Percentiles rank a stretch among this genome's conserved stretches.
These are phyloP conservation scores for Sciurus carolinensis DNA, from an alignment of 2,797 vertebrate genomes.

Conservation along the genomic window DNA sequence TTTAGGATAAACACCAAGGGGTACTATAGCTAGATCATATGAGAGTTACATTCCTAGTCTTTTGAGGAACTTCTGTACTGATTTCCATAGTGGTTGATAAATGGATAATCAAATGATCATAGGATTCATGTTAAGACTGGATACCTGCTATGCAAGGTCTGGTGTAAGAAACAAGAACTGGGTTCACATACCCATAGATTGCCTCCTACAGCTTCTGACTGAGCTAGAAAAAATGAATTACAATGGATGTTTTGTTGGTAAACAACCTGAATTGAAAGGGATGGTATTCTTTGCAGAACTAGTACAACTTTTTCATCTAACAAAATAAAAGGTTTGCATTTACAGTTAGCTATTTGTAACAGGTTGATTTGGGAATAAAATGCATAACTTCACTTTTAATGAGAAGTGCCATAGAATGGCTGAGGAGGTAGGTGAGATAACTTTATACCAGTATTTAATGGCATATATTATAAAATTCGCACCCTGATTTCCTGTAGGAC, in stretches of 20 bases:
- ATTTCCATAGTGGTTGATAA: neutral
- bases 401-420: neutral
- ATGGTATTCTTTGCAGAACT: slow-evolving; percentile 1
- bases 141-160: slow-evolving; percentile 6
- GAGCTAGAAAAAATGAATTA: slow-evolving; percentile 15
- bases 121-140: slow-evolving; percentile 30
- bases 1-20: too few species aligned
- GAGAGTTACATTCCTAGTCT: too few species aligned
- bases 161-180: neutral
- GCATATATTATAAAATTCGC: neutral
- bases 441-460: neutral
- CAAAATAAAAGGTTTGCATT: slow-evolving; percentile 45
- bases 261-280: slow-evolving; percentile 45
- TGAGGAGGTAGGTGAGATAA: neutral
- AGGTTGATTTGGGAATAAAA: slow-evolving; percentile 46
- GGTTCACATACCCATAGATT: neutral
- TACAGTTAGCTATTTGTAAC: slow-evolving; percentile 19
- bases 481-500: neutral
- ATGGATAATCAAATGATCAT: neutral
- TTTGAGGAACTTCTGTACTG: too few species aligned
- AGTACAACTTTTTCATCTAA: neutral
- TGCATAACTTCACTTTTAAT: neutral
- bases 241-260: slow-evolving; percentile 10
- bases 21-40: too few species aligned
- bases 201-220: neutral